Percentiles rank a stretch among this genome's conserved stretches.
phyloP scores from a whole-genome alignment of 2,113 vertebrate species.

The Ursus arctos region DNA sequence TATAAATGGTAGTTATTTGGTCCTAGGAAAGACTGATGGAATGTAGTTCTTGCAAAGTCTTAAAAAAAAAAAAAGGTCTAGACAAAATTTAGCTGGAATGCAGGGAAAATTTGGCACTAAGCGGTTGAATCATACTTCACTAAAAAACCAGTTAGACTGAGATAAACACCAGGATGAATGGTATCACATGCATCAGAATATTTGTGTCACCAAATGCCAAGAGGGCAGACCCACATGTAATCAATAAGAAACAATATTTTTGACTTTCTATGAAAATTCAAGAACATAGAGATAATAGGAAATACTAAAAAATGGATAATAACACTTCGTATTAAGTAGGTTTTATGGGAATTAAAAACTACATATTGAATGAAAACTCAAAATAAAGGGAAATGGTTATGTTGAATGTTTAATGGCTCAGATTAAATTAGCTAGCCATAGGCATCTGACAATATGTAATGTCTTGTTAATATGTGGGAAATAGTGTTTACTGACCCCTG shows the following conservation, averaged over 20 bases:
- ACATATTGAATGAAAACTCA: background rate
- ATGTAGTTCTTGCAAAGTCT: background rate
- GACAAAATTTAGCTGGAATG: background rate
- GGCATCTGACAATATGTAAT: background rate
- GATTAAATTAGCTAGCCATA: background rate
- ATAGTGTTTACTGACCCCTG: background rate
- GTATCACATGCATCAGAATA: background rate
- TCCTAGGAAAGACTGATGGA: background rate
- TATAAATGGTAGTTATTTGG: background rate
- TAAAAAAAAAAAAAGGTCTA: background rate
- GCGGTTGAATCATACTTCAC: background rate
- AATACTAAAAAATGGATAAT: background rate
- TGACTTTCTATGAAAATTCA: background rate
- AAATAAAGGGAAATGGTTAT: background rate
- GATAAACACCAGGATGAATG: background rate
- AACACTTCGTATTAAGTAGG: background rate
- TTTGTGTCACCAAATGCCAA: background rate
- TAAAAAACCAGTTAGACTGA: background rate
- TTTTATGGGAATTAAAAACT: conserved; percentile 4
- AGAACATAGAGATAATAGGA: background rate
- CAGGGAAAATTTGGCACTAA: background rate
- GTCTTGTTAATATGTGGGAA: background rate
- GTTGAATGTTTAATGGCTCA: background rate
- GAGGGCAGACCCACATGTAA: background rate
- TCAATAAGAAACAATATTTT: background rate